These are phyloP conservation scores for Chelonoidis abingdonii DNA, from an alignment of 2,113 vertebrate species.

Conservation along the genomic window DNA sequence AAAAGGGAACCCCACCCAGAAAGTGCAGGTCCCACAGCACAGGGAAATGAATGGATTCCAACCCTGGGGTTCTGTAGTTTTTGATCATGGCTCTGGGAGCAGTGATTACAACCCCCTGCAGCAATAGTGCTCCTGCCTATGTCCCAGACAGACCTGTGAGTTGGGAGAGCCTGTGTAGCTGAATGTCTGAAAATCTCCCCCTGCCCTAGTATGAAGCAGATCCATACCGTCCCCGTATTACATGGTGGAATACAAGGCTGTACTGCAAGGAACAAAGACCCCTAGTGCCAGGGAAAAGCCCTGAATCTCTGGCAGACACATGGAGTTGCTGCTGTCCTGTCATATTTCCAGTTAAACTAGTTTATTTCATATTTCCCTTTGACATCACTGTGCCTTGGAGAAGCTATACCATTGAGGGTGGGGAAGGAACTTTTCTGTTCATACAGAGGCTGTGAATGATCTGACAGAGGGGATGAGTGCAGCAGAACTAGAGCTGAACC, in stretches of 20 bases:
- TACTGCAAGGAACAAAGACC: not conserved
- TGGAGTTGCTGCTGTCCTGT: not conserved
- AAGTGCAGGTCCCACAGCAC: not conserved
- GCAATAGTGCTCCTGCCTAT: not conserved
- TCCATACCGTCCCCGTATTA: not conserved
- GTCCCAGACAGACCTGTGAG: not conserved
- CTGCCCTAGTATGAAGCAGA: not conserved
- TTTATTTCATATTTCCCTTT: constrained; percentile 2
- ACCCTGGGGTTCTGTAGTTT: not conserved
- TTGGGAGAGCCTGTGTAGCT: not conserved
- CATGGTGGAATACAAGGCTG: not conserved
- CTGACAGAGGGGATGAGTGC: not conserved
- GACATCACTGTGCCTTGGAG: not conserved
- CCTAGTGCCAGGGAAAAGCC: not conserved
- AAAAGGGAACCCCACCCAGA: not conserved
- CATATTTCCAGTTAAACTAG: not conserved
- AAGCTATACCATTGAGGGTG: rapidly evolving
- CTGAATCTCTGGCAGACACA: not conserved
- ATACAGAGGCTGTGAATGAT: rapidly evolving
- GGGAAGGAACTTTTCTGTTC: not conserved
- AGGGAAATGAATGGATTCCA: not conserved
- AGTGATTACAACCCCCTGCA: not conserved
- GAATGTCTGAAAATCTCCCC: not conserved
- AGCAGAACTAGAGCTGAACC: not conserved
- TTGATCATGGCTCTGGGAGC: not conserved